Base-by-base conservation (phyloP, 2,113 vertebrate genomes). In the Rhinogobius similis region DNA sequence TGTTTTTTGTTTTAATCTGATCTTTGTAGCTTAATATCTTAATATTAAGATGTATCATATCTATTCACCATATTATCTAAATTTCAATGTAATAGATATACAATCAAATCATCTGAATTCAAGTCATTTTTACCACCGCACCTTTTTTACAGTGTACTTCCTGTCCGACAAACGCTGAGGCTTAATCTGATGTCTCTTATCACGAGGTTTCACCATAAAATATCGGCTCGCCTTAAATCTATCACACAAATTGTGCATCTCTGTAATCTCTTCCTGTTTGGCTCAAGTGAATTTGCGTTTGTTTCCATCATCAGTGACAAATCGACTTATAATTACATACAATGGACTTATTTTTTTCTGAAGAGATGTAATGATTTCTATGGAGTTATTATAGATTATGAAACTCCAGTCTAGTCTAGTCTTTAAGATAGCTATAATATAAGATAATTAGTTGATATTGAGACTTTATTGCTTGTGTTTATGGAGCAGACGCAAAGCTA, bases 231-330 rank as follows among this genome's bases (percentile, higher is more conserved):
- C 65, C 61, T 55, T 58, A 61, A 68, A 71, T 81, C 76, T 82
- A 87, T 89, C 87, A 81, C 43, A 55, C 29, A 85, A 72, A 86
- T 74, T 21, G 70, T 78, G 26, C 63, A 2, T 13, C 26, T 65
- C 63, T 70, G 44, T 84, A 88, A 87, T 77, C 85, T 27, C 62
- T 83, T 79, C 73, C 79, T 48, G 76, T 78, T 68, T 20, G 39
- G 41, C 53, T 64, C 13, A 61, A 32, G 48, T 43, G 56, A 58
- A 81, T 72, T 66, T 53, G 32, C 6, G 58, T 39, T 32, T 26
- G 24, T 63, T 56, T 36, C 13, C 62, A 20, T 72, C 21, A 27
- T 52, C 32, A 62, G 68, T 55, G 21, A 23, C 13, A 8, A 13
- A 61, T 2, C 18, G 9, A 32, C 20, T 36, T 10, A 21, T 52